Conservation (phyloP, 1,140 invertebrate genomes). For the Euglossa dilemma region DNA sequence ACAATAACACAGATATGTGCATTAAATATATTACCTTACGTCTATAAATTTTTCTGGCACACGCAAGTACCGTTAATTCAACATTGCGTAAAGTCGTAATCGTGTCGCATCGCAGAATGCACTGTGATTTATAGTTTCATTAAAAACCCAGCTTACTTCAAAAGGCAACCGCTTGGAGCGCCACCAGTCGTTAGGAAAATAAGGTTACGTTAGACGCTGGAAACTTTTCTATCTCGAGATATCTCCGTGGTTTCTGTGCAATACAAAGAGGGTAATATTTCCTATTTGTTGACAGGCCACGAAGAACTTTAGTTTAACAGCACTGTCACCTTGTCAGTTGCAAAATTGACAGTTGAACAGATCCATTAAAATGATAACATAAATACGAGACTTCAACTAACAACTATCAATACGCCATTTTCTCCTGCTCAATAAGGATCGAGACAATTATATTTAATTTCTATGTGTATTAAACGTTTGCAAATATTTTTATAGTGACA, state of each 20-base stretch:
- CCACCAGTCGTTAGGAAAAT: not conserved
- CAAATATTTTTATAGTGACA: too few relatives aligned
- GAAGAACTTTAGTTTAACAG: not conserved
- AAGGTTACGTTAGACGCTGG: not conserved
- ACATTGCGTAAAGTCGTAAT: conserved; percentile 1
- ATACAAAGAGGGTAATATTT: not conserved
- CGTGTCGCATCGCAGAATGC: not conserved
- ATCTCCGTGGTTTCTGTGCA: not conserved
- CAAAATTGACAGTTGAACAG: conserved; percentile 3
- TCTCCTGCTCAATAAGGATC: not conserved
- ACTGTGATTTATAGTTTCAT: conserved; percentile 3
- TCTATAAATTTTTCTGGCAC: not conserved
- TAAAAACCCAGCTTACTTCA: not conserved
- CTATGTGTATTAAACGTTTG: too few relatives aligned
- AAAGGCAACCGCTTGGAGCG: not conserved
- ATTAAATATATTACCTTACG: not conserved
- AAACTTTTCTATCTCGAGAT: not conserved
- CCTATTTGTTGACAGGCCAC: not conserved
- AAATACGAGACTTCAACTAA: not conserved
- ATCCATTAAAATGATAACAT: conserved; percentile 10
- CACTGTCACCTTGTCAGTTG: conserved; percentile 16
- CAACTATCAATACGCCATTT: not conserved
- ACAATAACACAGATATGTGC: too few relatives aligned
- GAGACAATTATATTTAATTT: not conserved
- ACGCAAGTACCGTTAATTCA: not conserved